Base-by-base conservation (phyloP, 1,140 invertebrate genomes). In the Halictus rubicundus region DNA sequence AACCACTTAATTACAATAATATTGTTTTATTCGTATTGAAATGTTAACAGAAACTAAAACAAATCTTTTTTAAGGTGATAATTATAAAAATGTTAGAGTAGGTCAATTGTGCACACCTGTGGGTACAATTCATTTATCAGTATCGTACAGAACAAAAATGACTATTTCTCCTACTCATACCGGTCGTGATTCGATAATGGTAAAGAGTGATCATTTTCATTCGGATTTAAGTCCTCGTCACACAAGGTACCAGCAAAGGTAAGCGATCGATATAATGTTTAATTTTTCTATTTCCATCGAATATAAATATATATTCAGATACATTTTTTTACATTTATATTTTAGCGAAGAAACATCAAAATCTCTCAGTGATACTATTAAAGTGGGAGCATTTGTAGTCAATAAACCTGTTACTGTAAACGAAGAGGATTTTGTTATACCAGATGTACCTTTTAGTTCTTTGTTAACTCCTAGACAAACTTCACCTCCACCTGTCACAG, bases 151-250 rank as follows among this genome's bases (percentile, higher is more conserved):
- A 86, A 98, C 97, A 6, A 97, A 98, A 93, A 96, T 98, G 94
- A 97, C 97, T 3, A 97, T 98, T 89, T 96, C 97, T 5, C 97
- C 97, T 14, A 97, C 97, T 80, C 95, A 96, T 70, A 94, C 95
- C 14, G 94, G 94, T 61, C 95, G 94, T 72, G 95, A 96, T 78
- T 94, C 95, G 5, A 96, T 98, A 66, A 96, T 98, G 94, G 90
- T 98, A 4, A 98, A 98, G 89, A 98, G 97, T 90, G 97, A 98
- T 93, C 97, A 98, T 92, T 98, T 98, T 92, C 95, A 95, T 85
- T 94, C 95, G 5, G 96, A 96, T 91, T 92, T 95, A 79, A 97
- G 96, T 93, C 96, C 95, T 27, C 95, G 95, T 84, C 94, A 95
- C 87, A 91, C 93, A 61, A 94, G 94, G 84, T 95, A 94, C 90